Percentiles rank a stretch among this genome's conserved stretches.
Conservation (phyloP, 2,797 vertebrate genomes). For the Halcyon leucocephala region DNA sequence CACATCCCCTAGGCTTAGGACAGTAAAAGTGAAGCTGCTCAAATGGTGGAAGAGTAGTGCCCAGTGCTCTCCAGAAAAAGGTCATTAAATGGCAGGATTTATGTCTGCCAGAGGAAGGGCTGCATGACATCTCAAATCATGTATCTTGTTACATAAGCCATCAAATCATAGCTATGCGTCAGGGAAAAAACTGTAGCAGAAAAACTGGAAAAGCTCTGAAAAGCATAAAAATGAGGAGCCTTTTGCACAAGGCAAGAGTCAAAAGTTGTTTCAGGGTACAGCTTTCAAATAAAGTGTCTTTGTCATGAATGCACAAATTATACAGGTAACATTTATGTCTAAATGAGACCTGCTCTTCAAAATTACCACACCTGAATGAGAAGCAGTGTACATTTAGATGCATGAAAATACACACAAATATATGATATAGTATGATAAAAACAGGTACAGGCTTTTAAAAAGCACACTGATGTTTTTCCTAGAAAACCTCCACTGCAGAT, state of each 20-base stretch:
- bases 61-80: background rate
- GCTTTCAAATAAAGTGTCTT: background rate
- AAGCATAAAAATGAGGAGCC: background rate
- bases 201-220: background rate
- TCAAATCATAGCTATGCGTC: background rate
- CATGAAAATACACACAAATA: background rate
- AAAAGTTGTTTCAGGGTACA: background rate
- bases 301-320: background rate
- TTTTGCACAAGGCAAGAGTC: background rate
- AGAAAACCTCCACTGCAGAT: background rate
- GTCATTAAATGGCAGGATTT: background rate
- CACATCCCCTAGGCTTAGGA: background rate
- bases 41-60: background rate
- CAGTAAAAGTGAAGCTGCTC: background rate
- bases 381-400: background rate
- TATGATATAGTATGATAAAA: background rate
- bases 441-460: background rate
- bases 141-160: background rate
- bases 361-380: background rate
- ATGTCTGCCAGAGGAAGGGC: background rate
- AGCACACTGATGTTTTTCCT: background rate
- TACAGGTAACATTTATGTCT: background rate
- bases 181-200: background rate
- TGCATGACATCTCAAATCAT: background rate
- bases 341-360: background rate